These are phyloP conservation scores for Chrysogorgia sp. DNA, from an alignment of 92 coral and sea anemone species.

Conservation along the genomic window DNA sequence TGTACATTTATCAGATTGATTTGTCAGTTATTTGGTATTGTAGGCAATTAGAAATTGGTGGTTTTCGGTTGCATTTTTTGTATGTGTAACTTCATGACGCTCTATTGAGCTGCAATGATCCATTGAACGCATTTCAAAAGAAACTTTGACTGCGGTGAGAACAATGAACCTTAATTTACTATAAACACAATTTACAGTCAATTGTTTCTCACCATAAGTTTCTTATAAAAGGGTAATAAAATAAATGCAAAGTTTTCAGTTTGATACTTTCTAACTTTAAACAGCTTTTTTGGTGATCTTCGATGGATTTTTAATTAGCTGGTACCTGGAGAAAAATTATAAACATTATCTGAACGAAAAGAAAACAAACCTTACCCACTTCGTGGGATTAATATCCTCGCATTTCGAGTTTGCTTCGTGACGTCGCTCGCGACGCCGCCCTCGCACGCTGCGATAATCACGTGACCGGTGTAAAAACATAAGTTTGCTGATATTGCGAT, in stretches of 20 bases:
- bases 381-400: no score
- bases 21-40: neutral
- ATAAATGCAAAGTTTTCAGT: no score
- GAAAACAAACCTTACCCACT: no score
- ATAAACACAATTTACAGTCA: no score
- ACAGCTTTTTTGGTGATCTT: neutral
- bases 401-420: no score
- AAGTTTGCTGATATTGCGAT: no score
- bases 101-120: conserved; percentile 2
- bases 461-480: no score
- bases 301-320: neutral
- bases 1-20: neutral
- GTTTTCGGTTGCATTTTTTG: neutral
- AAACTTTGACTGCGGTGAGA: neutral
- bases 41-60: neutral
- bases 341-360: neutral
- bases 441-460: no score
- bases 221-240: no score
- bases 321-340: neutral
- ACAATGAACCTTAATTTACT: conserved; percentile 1
- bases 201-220: no score
- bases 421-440: no score
- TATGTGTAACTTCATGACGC: neutral
- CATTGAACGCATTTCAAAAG: conserved; percentile 5
- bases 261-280: neutral